Evolutionary conservation across 2,888 invertebrate genomes (phyloP).

Genomic region (Campoplex capitator): DNA sequence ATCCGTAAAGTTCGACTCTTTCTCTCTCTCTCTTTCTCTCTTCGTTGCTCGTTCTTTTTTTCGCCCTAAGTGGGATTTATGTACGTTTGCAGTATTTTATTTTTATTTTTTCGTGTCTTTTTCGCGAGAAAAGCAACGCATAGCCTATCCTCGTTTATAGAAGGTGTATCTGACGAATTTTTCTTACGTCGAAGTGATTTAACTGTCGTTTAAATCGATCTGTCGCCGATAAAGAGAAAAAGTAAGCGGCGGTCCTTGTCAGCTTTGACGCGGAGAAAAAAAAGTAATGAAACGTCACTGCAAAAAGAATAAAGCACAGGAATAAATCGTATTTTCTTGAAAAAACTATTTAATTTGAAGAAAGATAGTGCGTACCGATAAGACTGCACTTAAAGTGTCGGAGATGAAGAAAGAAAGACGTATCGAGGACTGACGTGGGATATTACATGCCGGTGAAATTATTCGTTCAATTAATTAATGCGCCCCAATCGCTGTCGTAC

Average conservation of each 20-base stretch:
- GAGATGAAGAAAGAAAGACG: conserved; percentile 42
- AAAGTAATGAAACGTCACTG: neutral
- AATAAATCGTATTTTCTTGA: neutral
- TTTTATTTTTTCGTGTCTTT: conserved; percentile 43
- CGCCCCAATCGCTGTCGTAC: conserved; percentile 76
- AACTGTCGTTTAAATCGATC: conserved; percentile 46
- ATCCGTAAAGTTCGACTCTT: conserved; percentile 66
- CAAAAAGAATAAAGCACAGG: neutral
- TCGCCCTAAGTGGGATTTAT: conserved; percentile 78
- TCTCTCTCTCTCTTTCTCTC: conserved; percentile 47
- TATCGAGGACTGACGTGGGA: conserved; percentile 45
- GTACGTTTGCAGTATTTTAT: conserved; percentile 59
- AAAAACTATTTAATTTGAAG: neutral
- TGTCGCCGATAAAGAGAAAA: conserved; percentile 25
- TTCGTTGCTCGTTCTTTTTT: conserved; percentile 61
- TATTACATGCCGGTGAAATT: conserved; percentile 62
- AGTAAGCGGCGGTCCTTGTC: neutral
- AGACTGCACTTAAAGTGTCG: conserved; percentile 26
- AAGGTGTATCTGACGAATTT: conserved; percentile 38
- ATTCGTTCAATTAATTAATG: conserved; percentile 79
- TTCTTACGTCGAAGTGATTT: conserved; percentile 59
- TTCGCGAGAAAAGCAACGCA: neutral
- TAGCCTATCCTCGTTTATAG: neutral
- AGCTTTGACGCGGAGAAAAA: neutral
- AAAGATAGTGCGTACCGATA: neutral